Base-by-base conservation (phyloP, 2,888 invertebrate species). In the Crepidodera aurea region DNA sequence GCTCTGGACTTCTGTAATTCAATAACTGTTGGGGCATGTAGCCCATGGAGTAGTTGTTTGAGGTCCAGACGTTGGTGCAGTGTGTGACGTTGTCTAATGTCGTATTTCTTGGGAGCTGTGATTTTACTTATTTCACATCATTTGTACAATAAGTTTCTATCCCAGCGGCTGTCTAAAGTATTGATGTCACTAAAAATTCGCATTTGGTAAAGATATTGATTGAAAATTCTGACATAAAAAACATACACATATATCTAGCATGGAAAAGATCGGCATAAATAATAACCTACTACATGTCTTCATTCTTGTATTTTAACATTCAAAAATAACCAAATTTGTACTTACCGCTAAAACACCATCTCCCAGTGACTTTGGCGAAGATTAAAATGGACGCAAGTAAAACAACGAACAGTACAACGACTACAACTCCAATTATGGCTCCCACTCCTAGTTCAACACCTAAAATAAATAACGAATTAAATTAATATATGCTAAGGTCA, bases 281-380 rank as follows among this genome's bases (percentile, higher is more conserved):
- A 29, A 51, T 40, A 32, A 40, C 22, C n/a, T n/a, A n/a, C n/a
- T n/a, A n/a, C n/a, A n/a, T n/a, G n/a, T n/a, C n/a, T 13, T 50
- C 22, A 37, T 19, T 53, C 1, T 5, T 40, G 34, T 7, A 22
- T 22, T 51, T 37, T 10, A 54, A 50, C 34, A 57, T 29, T 70
- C 67, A 68, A 63, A 55, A 62, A 51, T 32, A 50, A 34, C n/a
- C 12, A 61, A 57, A 67, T 63, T 53, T 53, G 40, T 55, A 88
- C 91, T 89, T 82, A 93, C 93, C 92, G 81, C 90, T 90, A 81
- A 93, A 93, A 83, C 93, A 93, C 92, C 93, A 93, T 79, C 91
- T 85, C 75, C 91, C 91, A 64, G 92, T 92, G 65, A 90, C 88
- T 73, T 91, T 88, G 51, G 93, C 93, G 76, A 90, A 90, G 64